Conservation (phyloP, 2,888 invertebrate genomes). For the Agelastica alni region DNA sequence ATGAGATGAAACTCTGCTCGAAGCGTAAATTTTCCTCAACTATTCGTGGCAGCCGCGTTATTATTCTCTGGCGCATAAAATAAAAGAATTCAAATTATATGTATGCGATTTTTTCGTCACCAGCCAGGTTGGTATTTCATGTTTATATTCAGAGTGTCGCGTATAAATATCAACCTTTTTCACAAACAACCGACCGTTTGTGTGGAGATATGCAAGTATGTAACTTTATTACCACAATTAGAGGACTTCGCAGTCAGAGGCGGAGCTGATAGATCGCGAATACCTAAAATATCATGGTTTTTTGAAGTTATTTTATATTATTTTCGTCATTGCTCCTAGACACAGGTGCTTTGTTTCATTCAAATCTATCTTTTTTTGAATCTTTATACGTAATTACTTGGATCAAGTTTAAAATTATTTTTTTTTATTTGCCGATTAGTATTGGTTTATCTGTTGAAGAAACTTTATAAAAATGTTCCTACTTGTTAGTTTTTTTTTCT, state of each 20-base stretch:
- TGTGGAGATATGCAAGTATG: constrained; percentile 46
- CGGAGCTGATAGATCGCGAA: no score
- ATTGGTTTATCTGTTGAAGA: no score
- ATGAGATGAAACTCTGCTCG: constrained; percentile 53
- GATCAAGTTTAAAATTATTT: no score
- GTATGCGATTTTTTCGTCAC: constrained; percentile 57
- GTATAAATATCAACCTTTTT: constrained; percentile 54
- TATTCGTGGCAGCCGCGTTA: constrained; percentile 56
- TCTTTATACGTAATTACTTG: no score
- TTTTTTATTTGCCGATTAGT: no score
- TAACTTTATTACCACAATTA: constrained; percentile 52
- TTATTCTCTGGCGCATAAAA: constrained; percentile 54
- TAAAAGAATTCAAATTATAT: constrained; percentile 58
- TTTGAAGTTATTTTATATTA: no score
- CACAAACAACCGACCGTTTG: constrained; percentile 37
- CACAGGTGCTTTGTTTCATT: no score
- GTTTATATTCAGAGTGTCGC: constrained; percentile 57
- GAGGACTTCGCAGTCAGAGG: constrained; percentile 42
- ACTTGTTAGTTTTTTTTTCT: no score
- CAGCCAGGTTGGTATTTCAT: constrained; percentile 55
- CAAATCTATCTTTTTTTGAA: no score
- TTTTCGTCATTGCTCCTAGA: no score
- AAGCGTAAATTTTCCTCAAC: constrained; percentile 57
- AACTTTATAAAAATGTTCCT: no score
- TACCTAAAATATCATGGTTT: no score